A percentile compares a stretch with the other conserved stretches of the same genome.
Evolutionary conservation across 2,113 vertebrate species (phyloP).

Genomic region (Parotia lawesii): DNA sequence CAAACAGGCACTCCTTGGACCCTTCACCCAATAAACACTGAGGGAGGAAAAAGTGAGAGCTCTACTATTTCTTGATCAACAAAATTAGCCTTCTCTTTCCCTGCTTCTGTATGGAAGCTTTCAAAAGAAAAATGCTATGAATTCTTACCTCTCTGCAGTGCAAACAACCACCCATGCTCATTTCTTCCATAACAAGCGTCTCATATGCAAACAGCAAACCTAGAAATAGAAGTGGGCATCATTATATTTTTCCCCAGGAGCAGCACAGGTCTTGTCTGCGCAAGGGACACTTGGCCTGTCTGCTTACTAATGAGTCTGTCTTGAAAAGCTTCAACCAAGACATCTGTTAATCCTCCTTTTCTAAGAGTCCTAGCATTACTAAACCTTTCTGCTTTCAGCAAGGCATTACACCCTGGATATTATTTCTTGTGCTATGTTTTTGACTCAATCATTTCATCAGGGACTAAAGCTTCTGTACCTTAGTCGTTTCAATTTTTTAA

Average conservation of each 20-base stretch:
- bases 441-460: neutral
- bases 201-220: neutral
- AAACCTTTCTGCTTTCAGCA: neutral
- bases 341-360: neutral
- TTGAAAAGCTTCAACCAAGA: neutral
- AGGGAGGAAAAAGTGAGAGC: neutral
- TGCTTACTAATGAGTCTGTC: neutral
- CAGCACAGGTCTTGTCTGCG: neutral
- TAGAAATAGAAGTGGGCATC: slow-evolving; percentile 6
- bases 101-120: neutral
- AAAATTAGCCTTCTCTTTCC: neutral
- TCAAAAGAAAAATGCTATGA: neutral
- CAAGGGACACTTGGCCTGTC: neutral
- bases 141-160: neutral
- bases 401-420: neutral
- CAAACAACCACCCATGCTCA: neutral
- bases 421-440: neutral
- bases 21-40: neutral
- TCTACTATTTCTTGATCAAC: neutral
- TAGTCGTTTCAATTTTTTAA: neutral
- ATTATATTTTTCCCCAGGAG: neutral
- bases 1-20: neutral
- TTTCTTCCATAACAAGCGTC: slow-evolving; percentile 2
- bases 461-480: neutral
- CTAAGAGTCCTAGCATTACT: neutral